phyloP scores from a whole-genome alignment of 2,797 vertebrate species.

The Spizella passerina region DNA sequence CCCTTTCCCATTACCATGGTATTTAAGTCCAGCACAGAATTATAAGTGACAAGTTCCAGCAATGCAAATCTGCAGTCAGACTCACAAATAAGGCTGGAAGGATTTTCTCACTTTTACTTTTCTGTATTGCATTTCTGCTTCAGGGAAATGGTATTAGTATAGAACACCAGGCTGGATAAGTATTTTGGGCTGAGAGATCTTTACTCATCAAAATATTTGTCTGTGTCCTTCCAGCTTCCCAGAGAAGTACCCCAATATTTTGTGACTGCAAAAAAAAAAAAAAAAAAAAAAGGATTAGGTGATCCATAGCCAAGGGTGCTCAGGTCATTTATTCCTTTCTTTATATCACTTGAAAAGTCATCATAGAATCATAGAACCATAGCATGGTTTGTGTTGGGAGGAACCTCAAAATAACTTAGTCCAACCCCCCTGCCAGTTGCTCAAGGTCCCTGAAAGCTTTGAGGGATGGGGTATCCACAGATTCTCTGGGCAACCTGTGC shows the following conservation, averaged over 20 bases:
- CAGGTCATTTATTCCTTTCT: accelerated
- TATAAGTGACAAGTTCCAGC: neutral
- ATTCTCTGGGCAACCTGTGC: neutral
- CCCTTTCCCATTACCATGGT: neutral
- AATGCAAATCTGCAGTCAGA: neutral
- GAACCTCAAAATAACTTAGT: neutral
- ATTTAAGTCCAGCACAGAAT: neutral
- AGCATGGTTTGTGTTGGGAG: neutral
- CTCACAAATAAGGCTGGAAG: neutral
- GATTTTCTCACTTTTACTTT: neutral
- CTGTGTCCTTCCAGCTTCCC: neutral
- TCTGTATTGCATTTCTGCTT: neutral
- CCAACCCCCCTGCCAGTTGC: accelerated
- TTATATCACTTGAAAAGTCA: neutral
- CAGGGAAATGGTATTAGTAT: neutral
- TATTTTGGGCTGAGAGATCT: neutral
- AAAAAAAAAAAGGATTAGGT: neutral
- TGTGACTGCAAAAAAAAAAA: neutral
- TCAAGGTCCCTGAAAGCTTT: neutral
- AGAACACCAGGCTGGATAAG: neutral
- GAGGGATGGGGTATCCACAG: neutral
- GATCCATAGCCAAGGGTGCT: neutral
- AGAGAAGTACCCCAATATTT: neutral
- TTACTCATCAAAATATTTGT: neutral
- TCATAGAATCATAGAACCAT: neutral